phyloP scores from a whole-genome alignment of 2,797 vertebrate genomes.

The Xiphophorus birchmanni region DNA sequence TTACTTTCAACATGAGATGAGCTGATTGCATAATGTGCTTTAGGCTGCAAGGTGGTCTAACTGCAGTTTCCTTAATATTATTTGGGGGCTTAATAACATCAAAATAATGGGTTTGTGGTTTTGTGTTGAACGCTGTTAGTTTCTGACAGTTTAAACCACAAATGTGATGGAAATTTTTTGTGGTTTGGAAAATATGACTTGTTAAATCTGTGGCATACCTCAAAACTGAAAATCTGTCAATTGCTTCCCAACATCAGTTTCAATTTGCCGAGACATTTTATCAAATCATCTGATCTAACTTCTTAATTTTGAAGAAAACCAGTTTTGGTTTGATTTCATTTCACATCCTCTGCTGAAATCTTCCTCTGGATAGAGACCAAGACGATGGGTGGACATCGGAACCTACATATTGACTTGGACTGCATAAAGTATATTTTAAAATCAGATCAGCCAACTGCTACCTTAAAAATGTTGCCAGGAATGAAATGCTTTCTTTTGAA shows the following conservation, averaged over 20 bases:
- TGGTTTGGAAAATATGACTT: neutral
- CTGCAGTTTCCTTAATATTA: neutral
- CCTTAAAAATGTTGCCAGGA: neutral
- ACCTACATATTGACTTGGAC: neutral
- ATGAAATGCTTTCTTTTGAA: neutral
- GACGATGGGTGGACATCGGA: neutral
- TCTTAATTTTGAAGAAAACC: neutral
- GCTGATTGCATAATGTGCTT: neutral
- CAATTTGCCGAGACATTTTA: neutral
- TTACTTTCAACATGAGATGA: neutral
- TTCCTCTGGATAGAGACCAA: neutral
- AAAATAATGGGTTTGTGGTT: neutral
- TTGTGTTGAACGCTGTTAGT: neutral
- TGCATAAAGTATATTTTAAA: too few relatives aligned
- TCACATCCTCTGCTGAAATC: neutral
- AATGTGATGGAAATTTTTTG: neutral
- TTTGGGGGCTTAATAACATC: neutral
- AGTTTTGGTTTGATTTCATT: neutral
- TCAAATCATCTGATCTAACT: neutral
- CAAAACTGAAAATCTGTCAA: neutral
- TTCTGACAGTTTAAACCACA: neutral
- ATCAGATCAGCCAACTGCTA: neutral
- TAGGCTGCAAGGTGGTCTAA: neutral
- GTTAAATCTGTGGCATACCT: neutral
- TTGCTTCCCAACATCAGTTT: neutral